These are phyloP conservation scores for Ips nitidus DNA, from an alignment of 1,140 invertebrate species.

Conservation along the genomic window DNA sequence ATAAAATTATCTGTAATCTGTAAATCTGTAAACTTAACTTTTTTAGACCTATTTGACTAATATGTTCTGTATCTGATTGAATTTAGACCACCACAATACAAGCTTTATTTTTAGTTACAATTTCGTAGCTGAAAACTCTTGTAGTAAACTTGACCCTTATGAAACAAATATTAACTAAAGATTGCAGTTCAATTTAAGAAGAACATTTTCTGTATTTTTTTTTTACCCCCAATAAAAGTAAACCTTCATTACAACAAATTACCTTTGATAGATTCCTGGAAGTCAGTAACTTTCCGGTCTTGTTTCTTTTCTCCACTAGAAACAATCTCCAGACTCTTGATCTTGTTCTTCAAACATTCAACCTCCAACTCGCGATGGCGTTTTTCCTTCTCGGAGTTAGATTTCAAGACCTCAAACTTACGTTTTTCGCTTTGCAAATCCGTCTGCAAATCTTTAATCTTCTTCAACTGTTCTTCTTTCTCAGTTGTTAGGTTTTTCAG, in stretches of 20 bases:
- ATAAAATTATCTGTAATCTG: too few species aligned
- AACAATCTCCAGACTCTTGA: constrained; percentile 61
- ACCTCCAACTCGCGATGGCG: constrained; percentile 69
- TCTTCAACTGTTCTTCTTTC: constrained; percentile 60
- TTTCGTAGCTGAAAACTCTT: too few species aligned
- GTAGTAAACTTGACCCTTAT: neutral
- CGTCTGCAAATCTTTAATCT: constrained; percentile 63
- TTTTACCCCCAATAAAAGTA: too few species aligned
- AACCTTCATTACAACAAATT: too few species aligned
- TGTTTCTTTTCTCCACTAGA: constrained; percentile 64
- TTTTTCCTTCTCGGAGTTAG: constrained; percentile 62
- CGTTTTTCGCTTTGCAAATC: constrained; percentile 68
- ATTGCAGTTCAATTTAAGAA: neutral
- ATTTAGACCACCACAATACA: too few species aligned
- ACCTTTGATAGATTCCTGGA: constrained; percentile 69
- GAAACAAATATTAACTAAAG: constrained; percentile 2
- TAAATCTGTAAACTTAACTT: too few species aligned
- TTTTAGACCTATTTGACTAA: too few species aligned
- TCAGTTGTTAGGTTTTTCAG: constrained; percentile 57
- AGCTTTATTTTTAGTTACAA: too few species aligned
- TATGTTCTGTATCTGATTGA: too few species aligned
- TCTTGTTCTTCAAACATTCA: constrained; percentile 64
- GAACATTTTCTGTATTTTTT: too few species aligned
- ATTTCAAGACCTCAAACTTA: constrained; percentile 62
- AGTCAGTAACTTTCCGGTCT: constrained; percentile 62